These are phyloP conservation scores for Drosophila leonis DNA, from an alignment of 2,888 invertebrate genomes.

Conservation along the genomic window DNA sequence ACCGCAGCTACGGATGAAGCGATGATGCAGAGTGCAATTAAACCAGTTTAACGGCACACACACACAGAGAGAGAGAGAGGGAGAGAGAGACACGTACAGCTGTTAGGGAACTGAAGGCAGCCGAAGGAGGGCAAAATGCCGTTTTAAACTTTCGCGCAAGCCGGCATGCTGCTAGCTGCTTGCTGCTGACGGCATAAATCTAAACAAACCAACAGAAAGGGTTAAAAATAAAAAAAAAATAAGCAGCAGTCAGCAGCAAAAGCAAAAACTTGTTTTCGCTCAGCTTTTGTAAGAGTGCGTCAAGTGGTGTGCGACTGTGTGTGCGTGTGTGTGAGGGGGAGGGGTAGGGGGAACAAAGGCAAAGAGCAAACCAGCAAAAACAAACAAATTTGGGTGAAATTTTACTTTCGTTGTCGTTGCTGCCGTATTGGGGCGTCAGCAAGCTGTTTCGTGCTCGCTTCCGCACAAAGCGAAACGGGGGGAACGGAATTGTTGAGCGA, in stretches of 20 bases:
- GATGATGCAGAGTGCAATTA: conserved; percentile 59
- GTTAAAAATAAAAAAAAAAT: conserved; percentile 23
- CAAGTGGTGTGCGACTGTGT: conserved; percentile 13
- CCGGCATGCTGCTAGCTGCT: conserved; percentile 42
- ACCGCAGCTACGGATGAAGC: conserved; percentile 28
- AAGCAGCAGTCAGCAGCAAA: conserved; percentile 27
- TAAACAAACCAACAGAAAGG: conserved; percentile 60
- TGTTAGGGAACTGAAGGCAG: conserved; percentile 20
- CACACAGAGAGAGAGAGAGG: too few relatives aligned
- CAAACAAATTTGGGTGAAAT: conserved; percentile 77
- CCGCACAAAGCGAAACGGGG: conserved; percentile 37
- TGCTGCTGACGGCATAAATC: conserved; percentile 44
- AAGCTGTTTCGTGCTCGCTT: conserved; percentile 44
- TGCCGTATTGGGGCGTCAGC: conserved; percentile 63
- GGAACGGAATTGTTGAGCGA: conserved; percentile 40
- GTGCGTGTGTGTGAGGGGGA: background rate
- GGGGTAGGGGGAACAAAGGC: conserved; percentile 19
- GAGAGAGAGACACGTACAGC: conserved; percentile 30
- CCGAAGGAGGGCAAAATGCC: conserved; percentile 42
- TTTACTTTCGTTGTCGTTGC: conserved; percentile 74
- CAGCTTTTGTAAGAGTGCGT: conserved; percentile 39
- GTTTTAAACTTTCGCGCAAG: conserved; percentile 70
- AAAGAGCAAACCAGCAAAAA: conserved; percentile 53
- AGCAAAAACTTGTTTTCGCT: conserved; percentile 64
- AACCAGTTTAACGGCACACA: conserved; percentile 70